Percentiles rank a stretch among this genome's conserved stretches.
phyloP scores from a whole-genome alignment of 2,888 invertebrate species.

The Acanthosepion lycidas region DNA sequence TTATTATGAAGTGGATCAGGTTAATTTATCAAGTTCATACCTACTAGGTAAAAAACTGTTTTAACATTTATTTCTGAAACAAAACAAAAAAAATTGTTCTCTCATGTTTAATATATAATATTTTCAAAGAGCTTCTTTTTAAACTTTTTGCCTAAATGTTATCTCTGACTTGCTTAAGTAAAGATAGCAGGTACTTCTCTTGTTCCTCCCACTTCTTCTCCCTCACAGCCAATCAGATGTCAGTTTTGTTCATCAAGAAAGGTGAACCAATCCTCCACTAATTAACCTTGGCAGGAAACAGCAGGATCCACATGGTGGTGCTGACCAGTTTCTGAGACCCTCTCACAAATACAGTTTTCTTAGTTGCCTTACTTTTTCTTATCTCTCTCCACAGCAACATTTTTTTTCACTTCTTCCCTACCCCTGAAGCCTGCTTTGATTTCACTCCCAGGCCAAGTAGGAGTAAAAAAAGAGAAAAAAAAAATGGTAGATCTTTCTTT shows the following conservation, averaged over 20 bases:
- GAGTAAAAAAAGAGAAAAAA: background rate
- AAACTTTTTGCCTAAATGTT: too few relatives aligned
- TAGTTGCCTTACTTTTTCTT: background rate
- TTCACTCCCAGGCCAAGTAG: constrained; percentile 18
- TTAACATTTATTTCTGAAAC: too few relatives aligned
- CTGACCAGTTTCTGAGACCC: background rate
- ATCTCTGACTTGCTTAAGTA: too few relatives aligned
- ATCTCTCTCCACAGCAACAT: constrained; percentile 9
- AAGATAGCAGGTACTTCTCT: background rate
- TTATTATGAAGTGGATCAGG: too few relatives aligned
- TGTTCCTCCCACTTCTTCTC: background rate
- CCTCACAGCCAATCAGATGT: background rate
- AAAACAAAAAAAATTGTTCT: too few relatives aligned
- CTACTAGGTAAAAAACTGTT: too few relatives aligned
- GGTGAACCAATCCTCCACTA: constrained; percentile 20
- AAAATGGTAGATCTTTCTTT: background rate
- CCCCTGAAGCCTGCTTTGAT: background rate
- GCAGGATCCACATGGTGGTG: background rate
- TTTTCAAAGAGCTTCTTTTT: too few relatives aligned
- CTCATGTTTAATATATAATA: too few relatives aligned
- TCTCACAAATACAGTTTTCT: background rate
- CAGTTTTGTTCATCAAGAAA: background rate
- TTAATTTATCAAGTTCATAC: too few relatives aligned
- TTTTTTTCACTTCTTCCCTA: background rate
- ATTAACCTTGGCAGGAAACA: constrained; percentile 13